Evolutionary conservation across 2,797 vertebrate species (phyloP), one percentile per base, ranked within the genome.

Genomic region (Zalophus californianus): DNA sequence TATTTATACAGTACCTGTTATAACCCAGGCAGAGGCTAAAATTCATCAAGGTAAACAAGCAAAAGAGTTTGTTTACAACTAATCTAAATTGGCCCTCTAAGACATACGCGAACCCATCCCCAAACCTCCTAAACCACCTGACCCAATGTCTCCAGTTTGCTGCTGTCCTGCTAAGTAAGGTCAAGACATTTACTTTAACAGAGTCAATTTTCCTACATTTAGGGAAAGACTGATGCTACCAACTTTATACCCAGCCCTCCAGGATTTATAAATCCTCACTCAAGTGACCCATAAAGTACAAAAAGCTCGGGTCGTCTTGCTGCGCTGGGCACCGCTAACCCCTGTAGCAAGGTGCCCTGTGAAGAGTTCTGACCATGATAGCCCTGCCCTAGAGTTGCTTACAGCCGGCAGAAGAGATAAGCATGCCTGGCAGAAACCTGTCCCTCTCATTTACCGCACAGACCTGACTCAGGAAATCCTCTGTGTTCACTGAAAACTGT

Each of bases 31-130:
- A 79, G 41, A 44, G 52, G 50, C 73, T 95, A 92, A 89, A 80
- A 87, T 60, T 95, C 95, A 87, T 90, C 32, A 93, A 72, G 29
- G 54, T 56, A 97, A 96, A 60, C 35, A 92, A 73, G 73, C 50
- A 91, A 86, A 79, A 87, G 4, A 56, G 16, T 86, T 29, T 60
- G n/a, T 70, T 97, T 85, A 41, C 62, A 90, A 56, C 48, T 68
- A n/a, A 77, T 91, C 27, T 88, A 87, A 95, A 87, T 56, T 13
- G 60, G 2, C 70, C 79, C 66, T 91, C 64, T 93, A 80, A 80
- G 90, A 90, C 84, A 60, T 35, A 44, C 72, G 90, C 60, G 62
- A 93, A 85, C 56, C 60, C 32, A 48, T 70, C 58, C 73, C n/a
- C 54, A 92, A 41, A 73, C 23, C 48, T 90, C 23, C 27, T 94